Evolutionary conservation across 2,113 vertebrate genomes (phyloP), one percentile per base, ranked within the genome.

Genomic region (Notiomystis cincta): DNA sequence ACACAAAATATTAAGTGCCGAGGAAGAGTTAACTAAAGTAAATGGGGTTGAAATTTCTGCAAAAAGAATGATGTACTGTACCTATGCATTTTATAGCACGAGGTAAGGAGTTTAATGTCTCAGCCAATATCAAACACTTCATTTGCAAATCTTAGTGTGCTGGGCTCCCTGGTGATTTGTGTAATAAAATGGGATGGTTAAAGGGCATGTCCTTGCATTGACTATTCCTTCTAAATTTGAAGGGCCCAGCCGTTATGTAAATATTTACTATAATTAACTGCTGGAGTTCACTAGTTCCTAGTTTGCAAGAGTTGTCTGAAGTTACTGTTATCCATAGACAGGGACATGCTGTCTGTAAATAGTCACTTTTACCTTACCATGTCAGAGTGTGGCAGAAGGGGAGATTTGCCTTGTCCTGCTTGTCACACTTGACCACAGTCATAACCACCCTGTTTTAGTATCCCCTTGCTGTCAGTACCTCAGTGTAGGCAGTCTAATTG

Each of bases 261-360:
- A 98, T 98, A 97, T 98, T 98, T 98, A 98, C 97, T 97, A 93
- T 98, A 98, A 98, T 98, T 98, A 97, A 98, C 97, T 97, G 96
- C 96, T 96, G 93, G 96, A 97, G 94, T 90, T 98, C 96, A 97
- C 96, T 96, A 73, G 82, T 96, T 87, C 93, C 95, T 87, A 94
- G 87, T 98, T 98, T 97, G 92, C 87, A 89, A 80, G 88, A 91
- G 71, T 94, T 95, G 77, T 95, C 93, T 89, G 92, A 94, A 95
- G 95, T 95, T 96, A 66, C 94, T 82, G 31, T 72, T 58, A 30
- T 20, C 70, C 94, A 40, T 1, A 80, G 92, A 60, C 53, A 93
- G 62, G 76, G 75, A 67, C 56, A 87, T 20, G 28, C 44, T 89
- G 10, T 86, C 83, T 92, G 7, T 66, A 66, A 83, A 90, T 45